A percentile compares a stretch with the other conserved stretches of the same genome.
Evolutionary conservation across 2,888 invertebrate species (phyloP).

Genomic region (Elmis aenea): DNA sequence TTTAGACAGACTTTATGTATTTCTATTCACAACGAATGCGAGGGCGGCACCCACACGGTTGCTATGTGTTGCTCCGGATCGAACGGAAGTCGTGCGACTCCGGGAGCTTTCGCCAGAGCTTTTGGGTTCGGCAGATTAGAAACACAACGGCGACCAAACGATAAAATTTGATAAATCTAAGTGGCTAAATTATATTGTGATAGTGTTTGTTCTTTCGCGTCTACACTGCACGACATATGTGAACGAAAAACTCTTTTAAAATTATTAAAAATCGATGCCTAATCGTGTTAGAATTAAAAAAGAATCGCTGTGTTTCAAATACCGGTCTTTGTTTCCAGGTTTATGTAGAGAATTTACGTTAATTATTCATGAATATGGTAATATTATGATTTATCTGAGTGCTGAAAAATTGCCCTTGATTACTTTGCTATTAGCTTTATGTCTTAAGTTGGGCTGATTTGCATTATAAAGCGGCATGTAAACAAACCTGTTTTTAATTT

Average conservation of each 20-base stretch:
- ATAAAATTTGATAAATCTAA: background rate
- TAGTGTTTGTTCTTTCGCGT: background rate
- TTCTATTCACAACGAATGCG: constrained; percentile 22
- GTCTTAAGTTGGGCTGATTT: too few relatives aligned
- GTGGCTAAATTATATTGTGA: background rate
- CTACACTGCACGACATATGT: background rate
- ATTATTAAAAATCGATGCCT: too few relatives aligned
- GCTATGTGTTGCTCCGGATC: constrained; percentile 46
- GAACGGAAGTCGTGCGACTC: constrained; percentile 38
- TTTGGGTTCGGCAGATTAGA: constrained; percentile 33
- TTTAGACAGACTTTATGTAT: constrained; percentile 22
- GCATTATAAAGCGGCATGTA: too few relatives aligned
- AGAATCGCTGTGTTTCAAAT: too few relatives aligned
- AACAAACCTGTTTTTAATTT: too few relatives aligned
- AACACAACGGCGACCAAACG: constrained; percentile 23
- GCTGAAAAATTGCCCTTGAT: too few relatives aligned
- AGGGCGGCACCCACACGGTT: constrained; percentile 38
- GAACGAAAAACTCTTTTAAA: too few relatives aligned
- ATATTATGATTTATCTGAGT: constrained; percentile 25
- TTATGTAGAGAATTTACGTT: constrained; percentile 3
- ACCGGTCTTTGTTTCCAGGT: constrained; percentile 8
- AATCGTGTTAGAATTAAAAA: too few relatives aligned
- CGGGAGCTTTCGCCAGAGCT: constrained; percentile 35
- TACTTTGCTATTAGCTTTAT: too few relatives aligned
- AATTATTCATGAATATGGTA: constrained; percentile 22